Percentiles rank a stretch among this genome's conserved stretches.
phyloP scores from a whole-genome alignment of 2,113 vertebrate species.

The Labrus mixtus region DNA sequence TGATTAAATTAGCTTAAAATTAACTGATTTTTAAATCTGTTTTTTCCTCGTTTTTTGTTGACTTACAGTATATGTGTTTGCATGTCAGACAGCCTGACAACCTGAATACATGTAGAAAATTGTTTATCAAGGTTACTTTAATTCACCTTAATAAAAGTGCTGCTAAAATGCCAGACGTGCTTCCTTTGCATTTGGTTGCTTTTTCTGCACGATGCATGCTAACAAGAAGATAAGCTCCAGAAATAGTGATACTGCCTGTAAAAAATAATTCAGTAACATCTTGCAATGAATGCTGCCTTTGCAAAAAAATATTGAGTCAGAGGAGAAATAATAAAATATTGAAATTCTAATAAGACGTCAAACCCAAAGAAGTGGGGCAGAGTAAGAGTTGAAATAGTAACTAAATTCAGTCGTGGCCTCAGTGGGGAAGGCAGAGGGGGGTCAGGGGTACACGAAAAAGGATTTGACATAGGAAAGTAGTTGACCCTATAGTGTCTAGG shows the following conservation, averaged over 20 bases:
- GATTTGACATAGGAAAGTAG: too few species aligned
- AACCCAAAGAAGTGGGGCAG: neutral
- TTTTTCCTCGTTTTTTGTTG: too few species aligned
- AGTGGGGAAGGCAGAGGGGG: neutral
- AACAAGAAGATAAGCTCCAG: neutral
- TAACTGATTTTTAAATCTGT: too few species aligned
- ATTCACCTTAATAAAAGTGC: neutral
- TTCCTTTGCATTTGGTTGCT: neutral
- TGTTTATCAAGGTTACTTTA: too few species aligned
- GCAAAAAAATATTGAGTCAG: slow-evolving; percentile 5
- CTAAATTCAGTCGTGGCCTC: neutral
- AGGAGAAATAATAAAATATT: neutral
- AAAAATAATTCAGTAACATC: neutral
- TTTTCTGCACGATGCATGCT: neutral
- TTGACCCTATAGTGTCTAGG: too few species aligned
- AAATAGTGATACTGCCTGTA: neutral
- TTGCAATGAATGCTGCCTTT: neutral
- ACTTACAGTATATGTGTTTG: too few species aligned
- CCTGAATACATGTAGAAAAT: too few species aligned
- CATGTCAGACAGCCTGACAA: too few species aligned
- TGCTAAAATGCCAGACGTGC: slow-evolving; percentile 1
- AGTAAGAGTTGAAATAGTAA: neutral
- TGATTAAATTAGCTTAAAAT: too few species aligned
- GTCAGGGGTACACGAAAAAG: neutral
- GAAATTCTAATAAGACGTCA: neutral